Evolutionary conservation across 2,888 invertebrate species (phyloP), one percentile per base, ranked within the genome.

Genomic region (Nemapogon koenigi): DNA sequence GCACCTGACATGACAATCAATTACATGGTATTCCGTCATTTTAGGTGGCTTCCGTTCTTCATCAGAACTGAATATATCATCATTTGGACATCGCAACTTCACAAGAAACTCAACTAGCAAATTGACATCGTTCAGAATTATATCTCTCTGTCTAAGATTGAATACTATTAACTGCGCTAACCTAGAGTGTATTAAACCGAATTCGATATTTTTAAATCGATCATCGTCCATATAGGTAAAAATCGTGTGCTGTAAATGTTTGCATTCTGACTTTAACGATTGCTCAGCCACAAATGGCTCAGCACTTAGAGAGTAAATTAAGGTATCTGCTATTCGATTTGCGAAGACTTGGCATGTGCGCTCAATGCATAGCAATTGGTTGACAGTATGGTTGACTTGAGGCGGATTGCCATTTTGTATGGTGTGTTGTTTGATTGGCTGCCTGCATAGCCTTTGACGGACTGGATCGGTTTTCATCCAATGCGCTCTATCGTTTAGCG

Each of bases 141-240:
- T 64, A 0, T 71, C 67, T 38, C 72, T 70, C 52, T 64, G 76
- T 38, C 68, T 78, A 14, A 88, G 53, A 57, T 84, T 85, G 47
- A 78, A 82, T 2, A 83, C 82, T 0, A 87, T 83, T 14, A 87
- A 57, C 46, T 83, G 81, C 0, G 86, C 86, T 38, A 89, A 63
- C 29, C 89, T 68, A 0, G 84, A 83, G 54, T 89, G 89, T 26
- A 85, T 81, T 41, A 84, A 62, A 8, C 82, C 76, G 51, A 89
- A 88, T 54, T 88, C 78, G 1, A 86, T 83, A 11, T 78, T 72
- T 3, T 76, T 59, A 56, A 88, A 89, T 43, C 88, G 63, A 15
- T 73, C 67, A 55, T 89, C 89, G 44, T 85, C 84, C 80, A 85
- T 85, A 55, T 87, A 89, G 26, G 86, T 86, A 37, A 70, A 79